phyloP scores from a whole-genome alignment of 1,140 invertebrate species.

The Varroa destructor region DNA sequence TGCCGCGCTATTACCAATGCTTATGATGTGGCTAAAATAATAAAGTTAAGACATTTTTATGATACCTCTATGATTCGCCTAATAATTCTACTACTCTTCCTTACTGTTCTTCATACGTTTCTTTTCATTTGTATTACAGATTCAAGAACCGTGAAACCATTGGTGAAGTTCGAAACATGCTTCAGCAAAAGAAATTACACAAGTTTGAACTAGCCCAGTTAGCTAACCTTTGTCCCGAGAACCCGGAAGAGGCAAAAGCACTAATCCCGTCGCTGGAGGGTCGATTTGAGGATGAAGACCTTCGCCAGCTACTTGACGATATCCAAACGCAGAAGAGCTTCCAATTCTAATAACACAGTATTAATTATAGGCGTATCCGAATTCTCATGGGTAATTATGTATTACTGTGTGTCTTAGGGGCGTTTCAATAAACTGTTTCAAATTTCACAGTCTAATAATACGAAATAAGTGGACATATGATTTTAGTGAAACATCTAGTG shows the following conservation, averaged over 20 bases:
- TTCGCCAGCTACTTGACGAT: slow-evolving; percentile 82
- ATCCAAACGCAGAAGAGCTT: slow-evolving; percentile 95
- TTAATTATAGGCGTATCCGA: not conserved
- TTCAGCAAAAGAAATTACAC: slow-evolving; percentile 90
- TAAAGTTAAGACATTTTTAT: too few species aligned
- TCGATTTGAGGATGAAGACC: slow-evolving; percentile 86
- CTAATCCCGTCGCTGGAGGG: slow-evolving; percentile 88
- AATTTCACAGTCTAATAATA: too few species aligned
- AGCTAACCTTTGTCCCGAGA: slow-evolving; percentile 94
- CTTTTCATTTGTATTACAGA: slow-evolving; percentile 44
- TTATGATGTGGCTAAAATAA: too few species aligned
- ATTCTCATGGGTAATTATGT: not conserved
- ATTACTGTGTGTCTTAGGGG: not conserved
- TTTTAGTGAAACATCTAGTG: too few species aligned
- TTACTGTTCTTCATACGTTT: not conserved
- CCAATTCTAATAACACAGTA: slow-evolving; percentile 58
- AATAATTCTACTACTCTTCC: too few species aligned
- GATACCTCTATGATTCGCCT: too few species aligned
- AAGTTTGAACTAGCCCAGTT: slow-evolving; percentile 96
- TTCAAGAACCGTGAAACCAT: slow-evolving; percentile 99
- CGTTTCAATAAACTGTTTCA: not conserved
- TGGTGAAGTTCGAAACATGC: slow-evolving; percentile 68
- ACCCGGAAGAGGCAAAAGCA: slow-evolving; percentile 90
- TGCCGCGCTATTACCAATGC: too few species aligned
- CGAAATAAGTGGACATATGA: too few species aligned